Conservation (phyloP, 2,888 invertebrate genomes). For the Prenolepis imparis region DNA sequence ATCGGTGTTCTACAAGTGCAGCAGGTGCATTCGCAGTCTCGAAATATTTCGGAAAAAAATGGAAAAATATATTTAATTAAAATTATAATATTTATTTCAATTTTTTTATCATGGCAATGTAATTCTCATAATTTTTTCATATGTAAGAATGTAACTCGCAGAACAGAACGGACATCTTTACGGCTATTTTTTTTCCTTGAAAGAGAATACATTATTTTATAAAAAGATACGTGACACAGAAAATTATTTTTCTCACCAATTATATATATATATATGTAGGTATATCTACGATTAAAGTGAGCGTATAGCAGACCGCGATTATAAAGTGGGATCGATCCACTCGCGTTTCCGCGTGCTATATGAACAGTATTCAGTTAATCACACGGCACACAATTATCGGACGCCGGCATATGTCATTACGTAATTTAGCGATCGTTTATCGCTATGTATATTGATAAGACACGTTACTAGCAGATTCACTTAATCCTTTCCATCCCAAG, state of each 20-base stretch:
- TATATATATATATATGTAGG: background rate
- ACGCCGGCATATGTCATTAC: slow-evolving; percentile 32
- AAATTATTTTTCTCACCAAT: slow-evolving; percentile 14
- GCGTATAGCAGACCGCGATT: slow-evolving; percentile 25
- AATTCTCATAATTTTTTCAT: background rate
- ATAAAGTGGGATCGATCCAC: slow-evolving; percentile 38
- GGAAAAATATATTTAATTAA: background rate
- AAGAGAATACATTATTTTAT: background rate
- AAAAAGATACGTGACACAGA: background rate
- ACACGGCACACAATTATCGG: slow-evolving; percentile 41
- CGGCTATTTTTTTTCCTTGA: background rate
- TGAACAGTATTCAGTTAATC: slow-evolving; percentile 18
- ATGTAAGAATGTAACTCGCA: background rate
- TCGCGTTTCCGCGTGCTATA: slow-evolving; percentile 41
- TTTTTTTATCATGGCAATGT: background rate
- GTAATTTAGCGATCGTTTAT: slow-evolving; percentile 47
- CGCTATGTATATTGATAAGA: slow-evolving; percentile 32
- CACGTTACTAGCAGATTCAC: background rate
- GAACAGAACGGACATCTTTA: background rate
- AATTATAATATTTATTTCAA: background rate
- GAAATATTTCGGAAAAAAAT: background rate
- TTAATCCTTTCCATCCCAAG: background rate
- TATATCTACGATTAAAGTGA: slow-evolving; percentile 14
- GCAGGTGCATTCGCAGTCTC: slow-evolving; percentile 25
- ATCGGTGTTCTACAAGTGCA: background rate